These are phyloP conservation scores for Ophion slaviceki DNA, from an alignment of 2,888 invertebrate genomes.

Conservation along the genomic window DNA sequence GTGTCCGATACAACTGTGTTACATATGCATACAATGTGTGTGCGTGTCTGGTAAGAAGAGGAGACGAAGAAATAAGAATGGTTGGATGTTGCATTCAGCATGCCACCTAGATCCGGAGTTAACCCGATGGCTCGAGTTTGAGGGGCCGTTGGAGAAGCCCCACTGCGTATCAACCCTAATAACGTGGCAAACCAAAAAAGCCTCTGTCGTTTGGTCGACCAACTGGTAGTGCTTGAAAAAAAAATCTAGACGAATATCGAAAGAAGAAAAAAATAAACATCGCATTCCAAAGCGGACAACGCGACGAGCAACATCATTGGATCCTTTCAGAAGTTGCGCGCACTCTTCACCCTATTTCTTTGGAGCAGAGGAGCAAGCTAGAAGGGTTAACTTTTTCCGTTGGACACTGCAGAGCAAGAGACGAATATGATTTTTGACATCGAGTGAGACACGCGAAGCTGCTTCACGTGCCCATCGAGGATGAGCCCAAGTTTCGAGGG, in stretches of 20 bases:
- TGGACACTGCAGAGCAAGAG: constrained; percentile 53
- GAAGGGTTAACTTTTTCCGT: constrained; percentile 68
- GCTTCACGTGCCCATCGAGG: constrained; percentile 41
- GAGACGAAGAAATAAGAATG: neutral
- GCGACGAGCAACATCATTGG: constrained; percentile 34
- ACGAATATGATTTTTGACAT: constrained; percentile 69
- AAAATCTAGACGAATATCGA: neutral
- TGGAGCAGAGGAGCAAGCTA: neutral
- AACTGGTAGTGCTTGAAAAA: constrained; percentile 35
- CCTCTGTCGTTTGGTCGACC: constrained; percentile 25
- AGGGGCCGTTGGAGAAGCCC: constrained; percentile 45
- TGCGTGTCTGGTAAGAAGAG: no score
- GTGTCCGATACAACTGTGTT: no score
- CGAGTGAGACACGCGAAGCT: constrained; percentile 61
- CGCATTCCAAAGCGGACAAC: neutral
- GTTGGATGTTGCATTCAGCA: no score
- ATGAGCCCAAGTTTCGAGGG: neutral
- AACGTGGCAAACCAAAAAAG: constrained; percentile 49
- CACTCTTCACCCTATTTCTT: constrained; percentile 1
- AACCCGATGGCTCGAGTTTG: constrained; percentile 37
- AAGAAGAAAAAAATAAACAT: constrained; percentile 22
- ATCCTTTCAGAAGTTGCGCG: constrained; percentile 34
- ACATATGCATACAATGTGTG: no score
- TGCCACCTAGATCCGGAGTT: constrained; percentile 11
- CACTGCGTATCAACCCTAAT: constrained; percentile 65